Evolutionary conservation across 1,140 invertebrate genomes (phyloP).

Genomic region (Drosophila navojoa): DNA sequence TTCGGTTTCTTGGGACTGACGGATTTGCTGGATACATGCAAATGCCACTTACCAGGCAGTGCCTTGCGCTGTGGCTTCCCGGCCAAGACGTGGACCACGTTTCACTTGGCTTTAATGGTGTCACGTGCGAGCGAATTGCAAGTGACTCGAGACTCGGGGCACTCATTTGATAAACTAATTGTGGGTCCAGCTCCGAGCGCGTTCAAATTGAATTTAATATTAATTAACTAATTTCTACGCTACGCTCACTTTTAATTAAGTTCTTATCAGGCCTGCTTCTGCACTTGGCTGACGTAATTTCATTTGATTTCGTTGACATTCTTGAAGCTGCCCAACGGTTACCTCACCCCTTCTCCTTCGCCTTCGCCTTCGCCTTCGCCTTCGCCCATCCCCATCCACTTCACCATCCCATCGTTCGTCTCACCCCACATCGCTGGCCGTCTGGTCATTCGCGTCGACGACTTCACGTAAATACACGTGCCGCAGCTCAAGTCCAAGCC

Average conservation of each 20-base stretch:
- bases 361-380: not conserved
- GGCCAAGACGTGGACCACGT: constrained; percentile 16
- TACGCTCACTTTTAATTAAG: constrained; percentile 70
- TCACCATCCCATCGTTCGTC: too few species aligned
- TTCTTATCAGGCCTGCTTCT: constrained; percentile 7
- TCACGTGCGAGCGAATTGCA: constrained; percentile 51
- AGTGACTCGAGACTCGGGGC: constrained; percentile 42
- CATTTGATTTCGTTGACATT: constrained; percentile 62
- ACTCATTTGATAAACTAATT: constrained; percentile 78
- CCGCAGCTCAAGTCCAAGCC: constrained; percentile 27
- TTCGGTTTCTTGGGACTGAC: not conserved
- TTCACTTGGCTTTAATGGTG: constrained; percentile 44
- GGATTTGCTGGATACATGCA: constrained; percentile 6
- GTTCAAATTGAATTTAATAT: constrained; percentile 77
- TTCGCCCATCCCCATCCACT: not conserved
- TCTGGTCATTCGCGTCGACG: constrained; percentile 33
- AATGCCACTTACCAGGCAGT: constrained; percentile 2
- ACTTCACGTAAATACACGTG: constrained; percentile 71
- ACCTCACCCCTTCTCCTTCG: not conserved
- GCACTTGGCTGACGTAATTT: constrained; percentile 38
- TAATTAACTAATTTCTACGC: constrained; percentile 75
- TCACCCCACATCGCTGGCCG: not conserved
- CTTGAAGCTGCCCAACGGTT: constrained; percentile 16
- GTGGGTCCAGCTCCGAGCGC: constrained; percentile 22
- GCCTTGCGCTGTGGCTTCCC: constrained; percentile 8